Evolutionary conservation across 2,797 vertebrate genomes (phyloP).

Genomic region (Trematomus bernacchii): DNA sequence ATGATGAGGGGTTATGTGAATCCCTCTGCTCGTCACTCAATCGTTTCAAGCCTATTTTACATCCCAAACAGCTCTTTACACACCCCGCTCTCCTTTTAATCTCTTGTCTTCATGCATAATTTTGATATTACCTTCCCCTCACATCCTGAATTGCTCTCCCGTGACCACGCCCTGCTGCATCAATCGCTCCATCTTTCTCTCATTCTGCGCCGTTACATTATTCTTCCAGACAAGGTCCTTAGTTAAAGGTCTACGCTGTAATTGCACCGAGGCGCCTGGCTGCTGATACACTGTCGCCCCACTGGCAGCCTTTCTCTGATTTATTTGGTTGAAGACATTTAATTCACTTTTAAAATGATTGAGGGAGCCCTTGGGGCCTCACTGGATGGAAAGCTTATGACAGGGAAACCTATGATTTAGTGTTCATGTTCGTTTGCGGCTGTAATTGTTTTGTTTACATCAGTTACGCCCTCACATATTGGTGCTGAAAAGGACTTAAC

Average conservation of each 20-base stretch:
- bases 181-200: conserved; percentile 44
- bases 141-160: neutral
- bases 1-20: conserved; percentile 44
- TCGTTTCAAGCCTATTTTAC: conserved; percentile 56
- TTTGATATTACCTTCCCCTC: conserved; percentile 7
- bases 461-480: conserved; percentile 21
- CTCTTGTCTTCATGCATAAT: conserved; percentile 45
- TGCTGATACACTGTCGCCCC: conserved; percentile 51
- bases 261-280: conserved; percentile 55
- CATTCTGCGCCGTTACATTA: conserved; percentile 39
- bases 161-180: conserved; percentile 50
- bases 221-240: conserved; percentile 62
- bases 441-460: conserved; percentile 57
- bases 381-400: conserved; percentile 37
- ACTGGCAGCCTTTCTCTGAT: conserved; percentile 58
- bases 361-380: conserved; percentile 50
- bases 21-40: conserved; percentile 39
- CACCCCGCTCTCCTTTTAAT: conserved; percentile 30
- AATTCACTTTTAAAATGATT: conserved; percentile 55
- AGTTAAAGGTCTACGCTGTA: conserved; percentile 55
- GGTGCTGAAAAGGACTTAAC: conserved; percentile 7
- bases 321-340: conserved; percentile 62
- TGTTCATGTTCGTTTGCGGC: conserved; percentile 31
- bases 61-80: neutral
- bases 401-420: conserved; percentile 48